Base-by-base conservation (phyloP, 2,113 vertebrate genomes). In the Spea bombifrons region DNA sequence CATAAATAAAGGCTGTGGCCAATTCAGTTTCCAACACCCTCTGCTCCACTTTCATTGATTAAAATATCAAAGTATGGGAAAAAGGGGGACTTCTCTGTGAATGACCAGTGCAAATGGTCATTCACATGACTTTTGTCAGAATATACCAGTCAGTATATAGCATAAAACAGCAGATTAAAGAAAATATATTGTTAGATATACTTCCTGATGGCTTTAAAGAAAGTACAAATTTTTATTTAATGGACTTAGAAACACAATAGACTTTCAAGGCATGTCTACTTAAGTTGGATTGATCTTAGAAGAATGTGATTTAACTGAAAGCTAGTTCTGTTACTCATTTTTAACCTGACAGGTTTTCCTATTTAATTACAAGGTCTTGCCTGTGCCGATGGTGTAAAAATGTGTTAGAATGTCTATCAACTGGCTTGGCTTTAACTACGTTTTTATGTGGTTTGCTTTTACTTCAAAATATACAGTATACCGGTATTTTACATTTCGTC, bases 251-350 rank as follows among this genome's bases (percentile, higher is more conserved):
- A 76, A 71, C 53, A 71, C 68, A 78, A 78, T 78, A 71, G 76
- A 71, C 68, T 78, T 66, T 68, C 76, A 71, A 66, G 66, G 52
- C 69, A 66, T 71, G 76, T 78, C 76, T 71, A 47, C 61, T 78
- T 78, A 78, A 72, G 46, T 78, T 78, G 69, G 61, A 78, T 78
- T 78, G 69, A 78, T 78, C 72, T 78, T 53, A 78, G 43, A 4
- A 47, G 59, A 71, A 78, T 49, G 13, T 72, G 48, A 78, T 71
- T 78, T 78, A 72, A 72, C 59, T 66, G 49, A 66, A 46, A 64
- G 57, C 61, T 78, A 52, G 49, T 72, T 78, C 61, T 7, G 48
- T 78, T 78, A 72, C 50, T 78, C 69, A 78, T 71, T 78, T 65
- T 15, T 72, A 55, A 49, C 47, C 69, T 71, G 69, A 65, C 47